Percentiles rank a stretch among this genome's conserved stretches.
Evolutionary conservation across 2,888 invertebrate genomes (phyloP).

Genomic region (Amphipoea oculea): DNA sequence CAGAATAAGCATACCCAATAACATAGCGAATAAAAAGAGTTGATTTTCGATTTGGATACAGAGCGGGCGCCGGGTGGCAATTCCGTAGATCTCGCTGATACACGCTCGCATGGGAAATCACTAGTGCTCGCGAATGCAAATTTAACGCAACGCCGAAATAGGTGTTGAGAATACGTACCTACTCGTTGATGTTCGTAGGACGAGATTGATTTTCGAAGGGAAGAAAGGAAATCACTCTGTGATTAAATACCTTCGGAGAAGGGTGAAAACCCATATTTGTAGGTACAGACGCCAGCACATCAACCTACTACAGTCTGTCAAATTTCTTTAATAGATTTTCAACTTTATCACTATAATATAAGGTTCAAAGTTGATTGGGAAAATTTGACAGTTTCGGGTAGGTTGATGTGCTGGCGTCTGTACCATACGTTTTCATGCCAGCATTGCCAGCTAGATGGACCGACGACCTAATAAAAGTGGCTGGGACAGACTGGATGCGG

Average conservation of each 20-base stretch:
- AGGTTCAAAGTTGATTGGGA: too few relatives aligned
- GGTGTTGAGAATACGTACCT: constrained; percentile 51
- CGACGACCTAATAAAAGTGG: too few relatives aligned
- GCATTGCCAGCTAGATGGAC: too few relatives aligned
- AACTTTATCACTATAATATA: too few relatives aligned
- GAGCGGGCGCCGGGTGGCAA: constrained; percentile 78
- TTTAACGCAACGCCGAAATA: constrained; percentile 72
- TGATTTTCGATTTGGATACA: constrained; percentile 87
- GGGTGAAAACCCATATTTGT: not conserved
- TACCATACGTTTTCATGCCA: not conserved
- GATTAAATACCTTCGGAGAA: constrained; percentile 5
- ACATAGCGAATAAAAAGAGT: constrained; percentile 82
- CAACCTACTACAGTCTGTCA: too few relatives aligned
- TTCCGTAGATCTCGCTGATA: constrained; percentile 79
- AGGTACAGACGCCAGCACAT: too few relatives aligned
- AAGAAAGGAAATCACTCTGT: constrained; percentile 12
- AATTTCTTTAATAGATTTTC: too few relatives aligned
- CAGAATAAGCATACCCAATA: constrained; percentile 78
- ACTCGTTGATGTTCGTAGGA: constrained; percentile 18
- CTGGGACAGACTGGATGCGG: too few relatives aligned
- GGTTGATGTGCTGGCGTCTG: too few relatives aligned
- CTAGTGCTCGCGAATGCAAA: constrained; percentile 79
- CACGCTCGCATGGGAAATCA: constrained; percentile 83
- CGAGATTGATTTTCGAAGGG: constrained; percentile 45
- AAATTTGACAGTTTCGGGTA: too few relatives aligned